Conservation (phyloP, 2,797 vertebrate species). For the Xenentodon cancila region DNA sequence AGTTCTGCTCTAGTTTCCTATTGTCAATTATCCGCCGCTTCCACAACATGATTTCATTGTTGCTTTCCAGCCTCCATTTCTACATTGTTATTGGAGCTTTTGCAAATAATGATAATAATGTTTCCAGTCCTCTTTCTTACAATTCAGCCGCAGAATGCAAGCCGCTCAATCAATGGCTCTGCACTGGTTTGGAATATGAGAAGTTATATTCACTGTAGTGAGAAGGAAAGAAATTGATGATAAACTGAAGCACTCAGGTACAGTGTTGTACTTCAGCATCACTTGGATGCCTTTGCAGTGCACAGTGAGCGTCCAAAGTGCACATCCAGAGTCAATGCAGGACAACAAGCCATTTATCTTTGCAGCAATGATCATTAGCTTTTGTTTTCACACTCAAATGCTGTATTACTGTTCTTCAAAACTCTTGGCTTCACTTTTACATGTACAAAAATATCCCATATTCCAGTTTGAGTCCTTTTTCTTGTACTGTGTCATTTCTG, state of each 20-base stretch:
- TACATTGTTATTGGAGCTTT: too few species aligned
- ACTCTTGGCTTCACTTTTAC: neutral
- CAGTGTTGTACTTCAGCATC: slow-evolving; percentile 15
- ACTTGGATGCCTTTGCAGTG: slow-evolving; percentile 7
- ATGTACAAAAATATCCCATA: neutral
- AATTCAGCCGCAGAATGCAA: neutral
- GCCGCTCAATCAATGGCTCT: neutral
- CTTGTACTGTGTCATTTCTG: neutral
- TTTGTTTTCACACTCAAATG: neutral
- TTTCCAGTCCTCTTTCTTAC: neutral
- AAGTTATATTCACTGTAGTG: slow-evolving; percentile 1
- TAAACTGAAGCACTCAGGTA: slow-evolving; percentile 13
- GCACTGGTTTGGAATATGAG: neutral
- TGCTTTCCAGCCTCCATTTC: too few species aligned
- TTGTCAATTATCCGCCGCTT: too few species aligned
- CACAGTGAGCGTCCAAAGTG: slow-evolving; percentile 2
- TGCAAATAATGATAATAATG: too few species aligned
- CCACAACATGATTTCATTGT: too few species aligned
- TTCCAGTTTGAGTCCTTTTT: neutral
- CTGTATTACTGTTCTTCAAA: neutral
- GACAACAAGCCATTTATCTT: neutral
- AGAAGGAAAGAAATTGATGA: slow-evolving; percentile 12
- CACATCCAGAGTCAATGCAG: neutral
- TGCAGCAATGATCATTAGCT: neutral
- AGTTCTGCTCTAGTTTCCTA: too few species aligned